Evolutionary conservation across 1,140 invertebrate genomes (phyloP).

Genomic region (Drosophila ironensis): DNA sequence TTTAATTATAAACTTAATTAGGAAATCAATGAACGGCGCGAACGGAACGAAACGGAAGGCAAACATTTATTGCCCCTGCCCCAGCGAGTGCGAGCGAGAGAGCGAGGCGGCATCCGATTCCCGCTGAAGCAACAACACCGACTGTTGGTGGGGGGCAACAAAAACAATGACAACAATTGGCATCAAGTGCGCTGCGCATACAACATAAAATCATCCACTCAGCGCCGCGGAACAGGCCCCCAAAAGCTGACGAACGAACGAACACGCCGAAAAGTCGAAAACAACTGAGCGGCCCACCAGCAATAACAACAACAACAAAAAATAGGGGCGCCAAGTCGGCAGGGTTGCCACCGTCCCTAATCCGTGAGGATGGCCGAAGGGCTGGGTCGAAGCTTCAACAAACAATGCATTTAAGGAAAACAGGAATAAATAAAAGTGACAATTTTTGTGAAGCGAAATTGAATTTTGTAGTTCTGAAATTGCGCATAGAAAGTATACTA

Average conservation of each 20-base stretch:
- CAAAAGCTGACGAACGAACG: slow-evolving; percentile 26
- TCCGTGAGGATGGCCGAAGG: neutral
- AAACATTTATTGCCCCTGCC: slow-evolving; percentile 6
- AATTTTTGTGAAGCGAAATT: too few relatives aligned
- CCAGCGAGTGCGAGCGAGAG: slow-evolving; percentile 44
- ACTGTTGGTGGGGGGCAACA: slow-evolving; percentile 18
- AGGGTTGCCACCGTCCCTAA: neutral
- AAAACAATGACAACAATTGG: slow-evolving; percentile 64
- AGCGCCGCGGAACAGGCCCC: slow-evolving; percentile 24
- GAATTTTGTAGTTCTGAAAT: too few relatives aligned
- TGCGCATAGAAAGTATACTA: too few relatives aligned
- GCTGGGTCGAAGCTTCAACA: too few relatives aligned
- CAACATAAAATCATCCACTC: slow-evolving; percentile 43
- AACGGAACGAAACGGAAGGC: slow-evolving; percentile 51
- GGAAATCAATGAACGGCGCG: slow-evolving; percentile 79
- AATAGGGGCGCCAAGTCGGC: slow-evolving; percentile 7
- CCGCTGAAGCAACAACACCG: neutral
- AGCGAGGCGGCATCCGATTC: slow-evolving; percentile 23
- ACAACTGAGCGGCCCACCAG: slow-evolving; percentile 27
- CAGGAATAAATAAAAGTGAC: too few relatives aligned
- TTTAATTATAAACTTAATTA: slow-evolving; percentile 83
- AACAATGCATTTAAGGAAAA: too few relatives aligned
- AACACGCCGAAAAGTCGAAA: slow-evolving; percentile 12
- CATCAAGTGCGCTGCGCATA: slow-evolving; percentile 63
- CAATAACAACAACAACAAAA: slow-evolving; percentile 7